A percentile compares a stretch with the other conserved stretches of the same genome.
Conservation (phyloP, 2,888 invertebrate genomes). For the Liodrosophila aerea region DNA sequence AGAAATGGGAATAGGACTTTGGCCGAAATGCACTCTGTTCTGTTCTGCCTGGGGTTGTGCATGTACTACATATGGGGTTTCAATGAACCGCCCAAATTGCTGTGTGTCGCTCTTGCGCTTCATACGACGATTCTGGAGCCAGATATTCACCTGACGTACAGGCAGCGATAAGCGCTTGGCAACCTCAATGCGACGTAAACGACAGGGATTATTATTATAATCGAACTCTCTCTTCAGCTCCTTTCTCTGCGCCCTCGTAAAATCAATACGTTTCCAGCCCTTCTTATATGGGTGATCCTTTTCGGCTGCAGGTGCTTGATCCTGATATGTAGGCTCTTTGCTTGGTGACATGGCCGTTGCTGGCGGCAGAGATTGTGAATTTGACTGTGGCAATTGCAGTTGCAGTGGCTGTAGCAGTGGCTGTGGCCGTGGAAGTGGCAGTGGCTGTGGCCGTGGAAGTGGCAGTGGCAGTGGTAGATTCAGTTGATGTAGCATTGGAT, state of each 20-base stretch:
- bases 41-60: constrained; percentile 50
- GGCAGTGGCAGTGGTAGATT: too few species aligned
- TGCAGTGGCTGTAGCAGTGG: too few species aligned
- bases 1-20: constrained; percentile 75
- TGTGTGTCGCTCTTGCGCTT: constrained; percentile 85
- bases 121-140: constrained; percentile 92
- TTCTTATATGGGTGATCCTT: constrained; percentile 42
- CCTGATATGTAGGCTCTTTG: constrained; percentile 26
- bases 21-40: constrained; percentile 69
- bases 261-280: constrained; percentile 87
- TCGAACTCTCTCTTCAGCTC: constrained; percentile 98
- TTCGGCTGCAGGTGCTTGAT: constrained; percentile 12
- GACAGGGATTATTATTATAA: constrained; percentile 95
- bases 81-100: constrained; percentile 54
- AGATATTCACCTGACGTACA: constrained; percentile 93
- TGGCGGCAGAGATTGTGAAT: constrained; percentile 17
- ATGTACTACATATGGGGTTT: constrained; percentile 43
- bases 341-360: not conserved
- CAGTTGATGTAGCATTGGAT: too few species aligned
- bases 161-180: constrained; percentile 95
- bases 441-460: too few species aligned
- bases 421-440: too few species aligned
- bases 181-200: constrained; percentile 96
- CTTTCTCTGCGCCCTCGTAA: constrained; percentile 96
- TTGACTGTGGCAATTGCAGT: too few species aligned